Evolutionary conservation across 2,797 vertebrate genomes (phyloP).

Genomic region (Rhinella marina): DNA sequence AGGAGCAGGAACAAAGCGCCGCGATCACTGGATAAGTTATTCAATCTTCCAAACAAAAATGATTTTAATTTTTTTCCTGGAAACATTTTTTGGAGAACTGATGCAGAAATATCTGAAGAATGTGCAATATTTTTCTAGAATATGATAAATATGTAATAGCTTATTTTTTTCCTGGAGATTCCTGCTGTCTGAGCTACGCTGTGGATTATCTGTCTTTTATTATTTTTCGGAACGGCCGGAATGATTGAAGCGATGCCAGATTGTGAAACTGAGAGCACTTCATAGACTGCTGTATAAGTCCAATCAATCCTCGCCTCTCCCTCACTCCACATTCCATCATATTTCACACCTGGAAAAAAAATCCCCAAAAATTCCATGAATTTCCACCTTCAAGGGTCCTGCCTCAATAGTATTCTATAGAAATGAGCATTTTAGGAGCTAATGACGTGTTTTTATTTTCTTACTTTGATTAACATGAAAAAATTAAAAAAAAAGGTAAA

Average conservation of each 20-base stretch:
- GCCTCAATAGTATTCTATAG: background rate
- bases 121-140: conserved; percentile 59
- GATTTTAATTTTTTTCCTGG: conserved; percentile 34
- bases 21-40: conserved; percentile 63
- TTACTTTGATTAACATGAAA: background rate
- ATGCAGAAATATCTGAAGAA: conserved; percentile 29
- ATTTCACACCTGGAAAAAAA: background rate
- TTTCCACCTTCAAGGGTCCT: background rate
- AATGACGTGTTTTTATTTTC: background rate
- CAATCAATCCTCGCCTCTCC: background rate
- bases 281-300: background rate
- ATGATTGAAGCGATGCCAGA: conserved; percentile 12
- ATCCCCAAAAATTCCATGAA: background rate
- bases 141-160: conserved; percentile 36
- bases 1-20: conserved; percentile 18
- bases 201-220: conserved; percentile 19
- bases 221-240: background rate
- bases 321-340: conserved; percentile 17
- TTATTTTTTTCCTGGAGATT: conserved; percentile 12
- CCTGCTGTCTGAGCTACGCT: conserved; percentile 31
- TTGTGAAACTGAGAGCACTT: conserved; percentile 25
- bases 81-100: conserved; percentile 33
- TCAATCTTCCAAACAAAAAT: conserved; percentile 54
- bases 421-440: background rate
- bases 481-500: background rate